Evolutionary conservation across 64 coral and sea anemone species (phyloP), one percentile per base, ranked within the genome.

Genomic region (Pachyseris speciosa): DNA sequence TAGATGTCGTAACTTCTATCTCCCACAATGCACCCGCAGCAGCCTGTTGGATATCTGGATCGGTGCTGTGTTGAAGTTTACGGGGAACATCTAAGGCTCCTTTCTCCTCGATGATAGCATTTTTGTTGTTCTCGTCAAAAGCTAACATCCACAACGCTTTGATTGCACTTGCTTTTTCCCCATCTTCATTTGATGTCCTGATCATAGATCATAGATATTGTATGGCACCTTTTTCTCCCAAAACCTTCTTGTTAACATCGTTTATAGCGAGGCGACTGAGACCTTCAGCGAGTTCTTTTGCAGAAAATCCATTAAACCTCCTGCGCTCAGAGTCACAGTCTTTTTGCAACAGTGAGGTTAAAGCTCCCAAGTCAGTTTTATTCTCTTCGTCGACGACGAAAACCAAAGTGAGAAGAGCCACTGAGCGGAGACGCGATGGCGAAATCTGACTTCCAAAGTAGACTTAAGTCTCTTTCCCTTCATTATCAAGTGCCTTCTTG

Each of bases 1-100:
- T 85, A 5, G 63, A 26, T 32, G 74, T 74, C 65, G 87, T 93
- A 25, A 73, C 91, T 52, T 87, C 84, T 16, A 93, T 12, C 65
- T 93, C 91, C 92, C 92, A 89, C 22, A 94, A 75, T 74, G 92
- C 86, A 65, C 92, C 92, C 63, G 77, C 51, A 11, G 86, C 92
- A 13, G 92, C 92, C 47, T 83, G 89, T 87, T 89, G 86, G 16
- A 89, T 70, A 44, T 89, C 66, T 19, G 78, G 17, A 42, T 89
- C 61, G 9, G 37, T n/a, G 29, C 86, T 84, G 45, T 55, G 22
- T 7, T 67, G 86, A 4, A 94, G 59, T 4, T 64, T 33, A 29
- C 80, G 26, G 17, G 84, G 47, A 0, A 59, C 58, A 1, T 15
- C 42, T 68, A 94, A 30, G 28, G 48, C 53, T 5, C 24, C 22